Evolutionary conservation across 2,113 vertebrate species (phyloP).

Genomic region (Athene noctua): DNA sequence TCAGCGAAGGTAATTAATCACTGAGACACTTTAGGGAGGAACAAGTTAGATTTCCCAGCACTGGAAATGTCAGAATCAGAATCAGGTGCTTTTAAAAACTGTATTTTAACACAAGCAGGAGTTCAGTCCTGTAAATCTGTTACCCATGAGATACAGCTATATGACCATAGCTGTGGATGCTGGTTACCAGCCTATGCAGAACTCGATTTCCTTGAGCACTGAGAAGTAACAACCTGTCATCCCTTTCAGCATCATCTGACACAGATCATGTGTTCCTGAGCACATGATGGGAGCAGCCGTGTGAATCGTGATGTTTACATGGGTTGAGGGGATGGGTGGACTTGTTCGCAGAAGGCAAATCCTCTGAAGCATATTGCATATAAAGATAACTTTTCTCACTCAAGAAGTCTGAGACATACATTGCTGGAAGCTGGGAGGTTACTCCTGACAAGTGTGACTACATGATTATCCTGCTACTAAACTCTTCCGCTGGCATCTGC

Average conservation of each 20-base stretch:
- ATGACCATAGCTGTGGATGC: neutral
- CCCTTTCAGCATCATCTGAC: conserved; percentile 45
- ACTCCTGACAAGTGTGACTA: neutral
- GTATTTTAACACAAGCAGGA: neutral
- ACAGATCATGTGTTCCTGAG: conserved; percentile 24
- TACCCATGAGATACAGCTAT: neutral
- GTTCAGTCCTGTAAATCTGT: neutral
- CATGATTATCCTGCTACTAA: conserved; percentile 7
- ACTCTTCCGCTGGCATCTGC: neutral
- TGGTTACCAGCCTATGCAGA: neutral
- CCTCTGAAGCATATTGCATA: conserved; percentile 42
- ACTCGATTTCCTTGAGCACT: neutral
- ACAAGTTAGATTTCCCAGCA: neutral
- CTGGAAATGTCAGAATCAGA: neutral
- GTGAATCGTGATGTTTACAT: neutral
- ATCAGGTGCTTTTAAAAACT: neutral
- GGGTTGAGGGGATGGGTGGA: conserved; percentile 8
- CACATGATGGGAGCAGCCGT: conserved; percentile 32
- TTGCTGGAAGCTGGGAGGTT: conserved; percentile 17
- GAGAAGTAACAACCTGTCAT: conserved; percentile 31
- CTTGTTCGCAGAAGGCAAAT: conserved; percentile 39
- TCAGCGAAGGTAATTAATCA: neutral
- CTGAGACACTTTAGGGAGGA: neutral
- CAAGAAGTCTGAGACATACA: neutral
- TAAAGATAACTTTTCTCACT: conserved; percentile 5